These are phyloP conservation scores for Metallyticus violacea DNA, from an alignment of 2,888 invertebrate genomes.

Conservation along the genomic window DNA sequence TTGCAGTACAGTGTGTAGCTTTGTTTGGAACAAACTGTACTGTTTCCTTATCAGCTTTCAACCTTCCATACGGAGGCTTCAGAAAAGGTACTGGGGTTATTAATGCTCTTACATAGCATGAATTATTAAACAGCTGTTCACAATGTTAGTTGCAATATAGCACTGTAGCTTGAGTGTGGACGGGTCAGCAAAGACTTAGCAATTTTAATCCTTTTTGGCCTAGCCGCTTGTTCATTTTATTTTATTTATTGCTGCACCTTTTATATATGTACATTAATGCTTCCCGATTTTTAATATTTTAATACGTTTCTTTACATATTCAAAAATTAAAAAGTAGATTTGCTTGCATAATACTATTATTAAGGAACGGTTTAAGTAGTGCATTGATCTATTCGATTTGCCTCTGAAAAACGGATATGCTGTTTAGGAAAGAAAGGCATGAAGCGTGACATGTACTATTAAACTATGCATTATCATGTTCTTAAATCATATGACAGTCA, in stretches of 20 bases:
- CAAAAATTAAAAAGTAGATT: too few species aligned
- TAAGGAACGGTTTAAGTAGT: too few species aligned
- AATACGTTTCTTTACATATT: too few species aligned
- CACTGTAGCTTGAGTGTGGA: background rate
- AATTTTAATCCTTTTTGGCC: background rate
- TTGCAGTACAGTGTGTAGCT: background rate
- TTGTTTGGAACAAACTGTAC: background rate
- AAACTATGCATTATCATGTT: too few species aligned
- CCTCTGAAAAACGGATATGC: too few species aligned
- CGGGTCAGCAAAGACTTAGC: background rate
- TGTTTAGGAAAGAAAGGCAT: too few species aligned
- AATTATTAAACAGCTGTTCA: background rate
- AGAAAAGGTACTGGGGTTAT: background rate
- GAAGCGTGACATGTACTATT: too few species aligned
- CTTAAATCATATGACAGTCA: too few species aligned
- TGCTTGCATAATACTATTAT: too few species aligned
- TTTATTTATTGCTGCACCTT: background rate
- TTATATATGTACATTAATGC: too few species aligned
- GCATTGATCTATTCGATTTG: too few species aligned
- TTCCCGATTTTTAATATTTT: too few species aligned
- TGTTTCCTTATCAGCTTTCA: background rate
- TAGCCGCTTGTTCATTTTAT: background rate
- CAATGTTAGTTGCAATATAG: background rate
- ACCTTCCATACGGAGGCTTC: background rate
- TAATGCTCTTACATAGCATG: background rate